These are phyloP conservation scores for Caenorhabditis sp. DNA, from an alignment of 2,888 invertebrate genomes.

Conservation along the genomic window DNA sequence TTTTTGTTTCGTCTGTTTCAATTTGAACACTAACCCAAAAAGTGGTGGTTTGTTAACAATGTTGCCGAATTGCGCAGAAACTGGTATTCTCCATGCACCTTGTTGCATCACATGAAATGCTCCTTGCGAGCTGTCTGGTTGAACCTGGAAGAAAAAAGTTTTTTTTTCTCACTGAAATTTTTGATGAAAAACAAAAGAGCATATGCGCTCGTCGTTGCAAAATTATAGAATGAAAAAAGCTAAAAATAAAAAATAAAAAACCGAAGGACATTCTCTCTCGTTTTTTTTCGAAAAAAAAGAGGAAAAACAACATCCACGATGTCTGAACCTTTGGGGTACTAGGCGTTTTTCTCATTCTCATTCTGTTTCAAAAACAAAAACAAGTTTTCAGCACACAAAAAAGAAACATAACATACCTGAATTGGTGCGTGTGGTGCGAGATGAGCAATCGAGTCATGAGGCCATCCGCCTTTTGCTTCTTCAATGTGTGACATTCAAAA, in stretches of 20 bases:
- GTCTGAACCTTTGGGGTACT: conserved; percentile 31
- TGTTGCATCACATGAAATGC: conserved; percentile 11
- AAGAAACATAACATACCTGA: conserved; percentile 20
- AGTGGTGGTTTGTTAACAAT: conserved; percentile 20
- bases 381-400: not conserved
- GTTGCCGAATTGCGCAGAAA: conserved; percentile 21
- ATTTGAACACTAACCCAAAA: conserved; percentile 19
- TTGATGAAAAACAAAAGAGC: not conserved
- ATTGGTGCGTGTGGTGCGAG: conserved; percentile 43
- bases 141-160: conserved; percentile 17
- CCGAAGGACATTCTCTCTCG: not conserved
- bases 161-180: not conserved
- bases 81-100: conserved; percentile 25
- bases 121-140: conserved; percentile 27
- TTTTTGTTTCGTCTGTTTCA: not conserved
- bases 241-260: not conserved
- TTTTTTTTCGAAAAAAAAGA: conserved; percentile 7
- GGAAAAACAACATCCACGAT: conserved; percentile 37
- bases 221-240: not conserved
- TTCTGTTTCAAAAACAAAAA: not conserved
- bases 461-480: conserved; percentile 32
- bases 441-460: conserved; percentile 24
- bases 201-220: not conserved
- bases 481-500: conserved; percentile 29
- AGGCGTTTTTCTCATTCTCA: not conserved